Conservation (phyloP, 2,888 invertebrate species). For the Hipparchia sbordonii region DNA sequence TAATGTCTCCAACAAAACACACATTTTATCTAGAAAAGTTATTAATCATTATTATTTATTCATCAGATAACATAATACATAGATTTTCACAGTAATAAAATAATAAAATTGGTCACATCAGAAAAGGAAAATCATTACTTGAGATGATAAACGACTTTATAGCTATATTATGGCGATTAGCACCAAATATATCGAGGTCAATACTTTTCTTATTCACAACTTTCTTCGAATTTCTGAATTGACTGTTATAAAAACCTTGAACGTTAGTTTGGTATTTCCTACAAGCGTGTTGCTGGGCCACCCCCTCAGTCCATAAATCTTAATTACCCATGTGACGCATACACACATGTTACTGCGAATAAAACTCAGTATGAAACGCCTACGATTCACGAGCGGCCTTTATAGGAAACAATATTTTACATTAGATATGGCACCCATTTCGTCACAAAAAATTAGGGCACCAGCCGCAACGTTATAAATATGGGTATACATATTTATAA, state of each 20-base stretch:
- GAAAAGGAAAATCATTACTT: conserved; percentile 2
- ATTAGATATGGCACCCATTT: conserved; percentile 14
- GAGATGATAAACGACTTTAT: neutral
- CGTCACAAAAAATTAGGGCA: conserved; percentile 13
- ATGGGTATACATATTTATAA: too few relatives aligned
- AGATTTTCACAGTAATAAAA: neutral
- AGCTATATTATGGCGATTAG: neutral
- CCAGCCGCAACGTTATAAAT: neutral
- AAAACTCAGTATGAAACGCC: conserved; percentile 13
- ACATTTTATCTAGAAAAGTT: neutral
- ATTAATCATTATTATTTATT: neutral
- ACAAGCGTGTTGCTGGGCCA: neutral
- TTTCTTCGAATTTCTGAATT: neutral
- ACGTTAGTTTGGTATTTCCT: neutral
- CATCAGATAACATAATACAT: neutral
- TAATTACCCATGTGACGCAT: conserved; percentile 20
- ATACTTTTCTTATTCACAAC: neutral
- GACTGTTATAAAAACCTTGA: neutral
- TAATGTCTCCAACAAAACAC: neutral
- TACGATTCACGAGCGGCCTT: conserved; percentile 13
- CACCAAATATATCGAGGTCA: conserved; percentile 2
- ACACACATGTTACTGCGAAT: conserved; percentile 14
- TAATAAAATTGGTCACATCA: neutral
- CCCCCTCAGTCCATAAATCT: conserved; percentile 18
- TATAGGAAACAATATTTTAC: conserved; percentile 13